Evolutionary conservation across 2,888 invertebrate species (phyloP).

Genomic region (Spodoptera littoralis): DNA sequence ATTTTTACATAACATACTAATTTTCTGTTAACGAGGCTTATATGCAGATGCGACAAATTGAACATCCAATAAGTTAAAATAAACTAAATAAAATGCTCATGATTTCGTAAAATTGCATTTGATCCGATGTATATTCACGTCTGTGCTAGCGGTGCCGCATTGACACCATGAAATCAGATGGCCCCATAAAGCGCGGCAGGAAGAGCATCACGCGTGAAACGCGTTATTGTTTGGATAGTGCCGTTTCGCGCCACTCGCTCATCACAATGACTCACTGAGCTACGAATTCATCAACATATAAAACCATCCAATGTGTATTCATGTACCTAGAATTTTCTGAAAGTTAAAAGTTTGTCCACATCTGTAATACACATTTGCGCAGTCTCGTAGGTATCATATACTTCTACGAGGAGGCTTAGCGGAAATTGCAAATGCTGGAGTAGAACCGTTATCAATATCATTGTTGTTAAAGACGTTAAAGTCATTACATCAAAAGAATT

Average conservation of each 20-base stretch:
- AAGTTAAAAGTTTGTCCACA: constrained; percentile 23
- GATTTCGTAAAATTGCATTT: constrained; percentile 16
- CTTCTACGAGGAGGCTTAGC: constrained; percentile 2
- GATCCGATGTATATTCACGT: constrained; percentile 26
- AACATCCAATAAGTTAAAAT: not conserved
- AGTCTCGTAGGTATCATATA: not conserved
- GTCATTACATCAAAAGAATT: constrained; percentile 21
- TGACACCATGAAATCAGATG: constrained; percentile 75
- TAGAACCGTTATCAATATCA: constrained; percentile 14
- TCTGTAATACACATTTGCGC: constrained; percentile 3
- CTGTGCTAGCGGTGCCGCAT: constrained; percentile 43
- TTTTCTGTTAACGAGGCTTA: too few relatives aligned
- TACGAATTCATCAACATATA: constrained; percentile 52
- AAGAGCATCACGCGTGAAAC: constrained; percentile 79
- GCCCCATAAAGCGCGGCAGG: constrained; percentile 76
- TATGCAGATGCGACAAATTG: too few relatives aligned
- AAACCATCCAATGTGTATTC: constrained; percentile 19
- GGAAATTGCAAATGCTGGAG: constrained; percentile 7
- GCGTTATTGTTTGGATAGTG: constrained; percentile 71
- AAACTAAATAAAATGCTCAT: constrained; percentile 20
- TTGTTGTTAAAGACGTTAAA: constrained; percentile 11
- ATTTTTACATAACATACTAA: too few relatives aligned
- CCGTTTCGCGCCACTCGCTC: constrained; percentile 78
- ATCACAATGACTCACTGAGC: constrained; percentile 67
- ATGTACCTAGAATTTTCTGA: constrained; percentile 21